Base-by-base conservation (phyloP, 2,113 vertebrate genomes). In the Lipophrys pholis region DNA sequence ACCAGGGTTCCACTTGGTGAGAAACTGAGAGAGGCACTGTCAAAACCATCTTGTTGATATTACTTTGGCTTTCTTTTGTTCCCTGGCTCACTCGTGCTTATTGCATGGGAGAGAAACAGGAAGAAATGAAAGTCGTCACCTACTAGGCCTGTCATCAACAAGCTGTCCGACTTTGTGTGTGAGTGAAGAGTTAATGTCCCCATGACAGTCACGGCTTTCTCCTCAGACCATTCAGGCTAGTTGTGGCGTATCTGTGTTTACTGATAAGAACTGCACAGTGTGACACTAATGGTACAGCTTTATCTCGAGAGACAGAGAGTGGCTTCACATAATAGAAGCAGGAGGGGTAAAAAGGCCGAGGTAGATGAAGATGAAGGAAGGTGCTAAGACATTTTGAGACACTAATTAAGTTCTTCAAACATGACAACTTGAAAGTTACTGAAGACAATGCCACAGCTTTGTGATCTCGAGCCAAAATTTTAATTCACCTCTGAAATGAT, bases 241-340 rank as follows among this genome's bases (percentile, higher is more conserved):
- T 70, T 74, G 60, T 61, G 72, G 48, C 40, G 66, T 11, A 41
- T 85, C 63, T 85, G 6, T 68, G 68, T 83, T 73, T 73, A 60
- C 68, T 66, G 69, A 81, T 78, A 73, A 55, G 45, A 69, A 42
- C 63, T 58, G 40, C 67, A 48, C 69, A 62, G 63, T 77, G 72
- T 73, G 72, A 83, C 54, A 35, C 61, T 87, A 77, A 77, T 79
- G 66, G 55, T 59, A 59, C 71, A 59, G 54, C 42, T 67, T 81
- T 71, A 76, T 87, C 82, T 81, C 81, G 55, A 69, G 75, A 76
- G 69, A 71, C 58, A 30, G 10, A 54, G 42, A 30, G 41, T 16
- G 38, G 42, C 48, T 69, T 21, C 73, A 67, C 40, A 65, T 83
- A 59, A 59, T 69, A 48, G 5, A 68, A 49, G 54, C 58, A 38